Percentiles rank a stretch among this genome's conserved stretches.
These are phyloP conservation scores for Tolypeutes matacus DNA, from an alignment of 2,797 vertebrate genomes.

Conservation along the genomic window DNA sequence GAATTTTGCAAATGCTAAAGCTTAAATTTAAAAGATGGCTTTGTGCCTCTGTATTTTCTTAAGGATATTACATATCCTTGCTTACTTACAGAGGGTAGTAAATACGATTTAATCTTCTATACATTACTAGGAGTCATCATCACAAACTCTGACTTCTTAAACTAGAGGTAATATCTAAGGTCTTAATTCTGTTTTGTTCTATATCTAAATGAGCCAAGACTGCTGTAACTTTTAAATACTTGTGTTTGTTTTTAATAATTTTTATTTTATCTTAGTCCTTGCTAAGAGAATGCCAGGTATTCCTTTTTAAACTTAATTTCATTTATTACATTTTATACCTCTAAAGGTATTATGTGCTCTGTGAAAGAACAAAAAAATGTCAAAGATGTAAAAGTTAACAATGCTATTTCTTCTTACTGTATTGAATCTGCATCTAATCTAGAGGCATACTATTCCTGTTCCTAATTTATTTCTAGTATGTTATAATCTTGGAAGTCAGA, in stretches of 20 bases:
- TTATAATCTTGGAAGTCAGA: not conserved
- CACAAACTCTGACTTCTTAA: conserved; percentile 46
- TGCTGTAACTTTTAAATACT: conserved; percentile 13
- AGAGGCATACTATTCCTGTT: not conserved
- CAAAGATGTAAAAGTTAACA: conserved; percentile 33
- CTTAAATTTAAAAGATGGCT: conserved; percentile 15
- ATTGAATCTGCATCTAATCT: not conserved
- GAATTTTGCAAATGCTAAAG: conserved; percentile 23
- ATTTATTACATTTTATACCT: conserved; percentile 30
- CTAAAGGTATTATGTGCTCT: not conserved
- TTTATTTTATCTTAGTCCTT: conserved; percentile 35
- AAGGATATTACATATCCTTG: not conserved
- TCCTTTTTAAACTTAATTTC: conserved; percentile 37
- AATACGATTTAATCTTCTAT: not conserved
- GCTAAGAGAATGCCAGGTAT: conserved; percentile 1
- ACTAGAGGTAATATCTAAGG: not conserved
- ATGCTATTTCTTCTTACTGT: conserved; percentile 15
- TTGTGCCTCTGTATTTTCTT: not conserved
- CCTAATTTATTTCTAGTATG: conserved; percentile 45
- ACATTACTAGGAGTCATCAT: not conserved
- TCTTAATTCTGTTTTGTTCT: not conserved
- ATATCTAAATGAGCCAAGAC: not conserved
- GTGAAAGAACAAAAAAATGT: conserved; percentile 19
- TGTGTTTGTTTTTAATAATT: not conserved
- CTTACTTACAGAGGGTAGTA: not conserved